phyloP scores from a whole-genome alignment of 1,140 invertebrate genomes.

The Drosophila sproati region DNA sequence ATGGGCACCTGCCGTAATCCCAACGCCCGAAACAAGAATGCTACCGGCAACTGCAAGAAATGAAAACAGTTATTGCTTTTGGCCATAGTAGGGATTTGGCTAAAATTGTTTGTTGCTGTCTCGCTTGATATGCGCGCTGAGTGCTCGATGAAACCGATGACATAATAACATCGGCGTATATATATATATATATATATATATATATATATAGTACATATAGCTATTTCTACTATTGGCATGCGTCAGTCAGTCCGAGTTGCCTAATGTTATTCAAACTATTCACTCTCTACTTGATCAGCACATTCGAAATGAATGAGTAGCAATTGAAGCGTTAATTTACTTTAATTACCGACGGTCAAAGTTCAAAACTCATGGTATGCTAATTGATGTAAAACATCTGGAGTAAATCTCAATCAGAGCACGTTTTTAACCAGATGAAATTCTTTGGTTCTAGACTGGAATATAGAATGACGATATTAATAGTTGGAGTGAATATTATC shows the following conservation, averaged over 20 bases:
- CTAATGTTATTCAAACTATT: conserved; percentile 14
- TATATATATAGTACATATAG: conserved; percentile 6
- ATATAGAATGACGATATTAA: neutral
- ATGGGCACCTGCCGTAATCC: conserved; percentile 93
- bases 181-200: conserved; percentile 17
- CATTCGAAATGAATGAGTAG: conserved; percentile 39
- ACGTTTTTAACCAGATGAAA: neutral
- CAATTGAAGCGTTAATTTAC: conserved; percentile 75
- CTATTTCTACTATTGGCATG: conserved; percentile 15
- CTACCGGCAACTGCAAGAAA: conserved; percentile 86
- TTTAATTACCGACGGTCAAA: conserved; percentile 69
- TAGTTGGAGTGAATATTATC: too few species aligned
- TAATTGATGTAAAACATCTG: conserved; percentile 38
- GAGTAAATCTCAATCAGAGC: conserved; percentile 6
- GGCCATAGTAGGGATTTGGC: too few species aligned
- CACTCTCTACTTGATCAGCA: conserved; percentile 40
- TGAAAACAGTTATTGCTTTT: neutral
- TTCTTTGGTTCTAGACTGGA: neutral
- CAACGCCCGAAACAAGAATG: conserved; percentile 86
- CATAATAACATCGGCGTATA: conserved; percentile 58
- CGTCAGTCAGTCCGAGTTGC: conserved; percentile 12
- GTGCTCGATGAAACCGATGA: conserved; percentile 44
- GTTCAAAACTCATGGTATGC: conserved; percentile 33
- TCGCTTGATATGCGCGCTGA: conserved; percentile 55
- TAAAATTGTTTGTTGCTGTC: conserved; percentile 34